A percentile compares a stretch with the other conserved stretches of the same genome.
Evolutionary conservation across 2,888 invertebrate species (phyloP).

Genomic region (Agapostemon virescens): DNA sequence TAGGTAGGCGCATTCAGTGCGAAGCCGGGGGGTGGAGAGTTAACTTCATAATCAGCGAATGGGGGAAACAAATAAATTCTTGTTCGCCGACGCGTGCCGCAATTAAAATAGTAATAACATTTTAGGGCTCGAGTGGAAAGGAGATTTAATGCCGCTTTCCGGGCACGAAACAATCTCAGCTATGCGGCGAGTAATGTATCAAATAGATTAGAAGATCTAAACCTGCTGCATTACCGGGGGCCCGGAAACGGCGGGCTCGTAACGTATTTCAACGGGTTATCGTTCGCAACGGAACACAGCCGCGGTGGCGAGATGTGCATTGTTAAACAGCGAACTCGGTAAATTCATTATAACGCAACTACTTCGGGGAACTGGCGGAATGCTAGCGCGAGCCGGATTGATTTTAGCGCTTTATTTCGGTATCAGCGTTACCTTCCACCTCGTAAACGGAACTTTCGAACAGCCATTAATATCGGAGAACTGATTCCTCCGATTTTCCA

Average conservation of each 20-base stretch:
- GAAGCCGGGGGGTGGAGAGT: not conserved
- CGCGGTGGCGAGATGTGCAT: constrained; percentile 64
- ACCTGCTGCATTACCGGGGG: constrained; percentile 51
- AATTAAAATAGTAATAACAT: constrained; percentile 51
- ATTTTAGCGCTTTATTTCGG: constrained; percentile 40
- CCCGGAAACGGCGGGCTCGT: constrained; percentile 62
- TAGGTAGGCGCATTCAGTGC: not conserved
- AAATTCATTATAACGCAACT: constrained; percentile 65
- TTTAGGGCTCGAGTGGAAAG: constrained; percentile 33
- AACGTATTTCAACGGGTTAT: constrained; percentile 69
- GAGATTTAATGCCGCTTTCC: constrained; percentile 48
- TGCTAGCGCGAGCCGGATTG: constrained; percentile 28
- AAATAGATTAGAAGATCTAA: constrained; percentile 68
- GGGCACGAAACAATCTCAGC: constrained; percentile 55
- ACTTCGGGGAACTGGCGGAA: constrained; percentile 47
- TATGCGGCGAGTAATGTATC: constrained; percentile 58
- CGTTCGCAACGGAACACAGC: constrained; percentile 63
- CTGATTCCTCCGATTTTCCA: not conserved
- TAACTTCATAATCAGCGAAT: not conserved
- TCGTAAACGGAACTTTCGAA: not conserved
- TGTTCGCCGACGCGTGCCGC: constrained; percentile 7
- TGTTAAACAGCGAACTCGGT: constrained; percentile 66
- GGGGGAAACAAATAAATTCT: constrained; percentile 19
- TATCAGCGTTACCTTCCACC: constrained; percentile 15
- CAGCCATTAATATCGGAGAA: not conserved